Base-by-base conservation (phyloP, 2,888 invertebrate genomes). In the Dynastes grantii region DNA sequence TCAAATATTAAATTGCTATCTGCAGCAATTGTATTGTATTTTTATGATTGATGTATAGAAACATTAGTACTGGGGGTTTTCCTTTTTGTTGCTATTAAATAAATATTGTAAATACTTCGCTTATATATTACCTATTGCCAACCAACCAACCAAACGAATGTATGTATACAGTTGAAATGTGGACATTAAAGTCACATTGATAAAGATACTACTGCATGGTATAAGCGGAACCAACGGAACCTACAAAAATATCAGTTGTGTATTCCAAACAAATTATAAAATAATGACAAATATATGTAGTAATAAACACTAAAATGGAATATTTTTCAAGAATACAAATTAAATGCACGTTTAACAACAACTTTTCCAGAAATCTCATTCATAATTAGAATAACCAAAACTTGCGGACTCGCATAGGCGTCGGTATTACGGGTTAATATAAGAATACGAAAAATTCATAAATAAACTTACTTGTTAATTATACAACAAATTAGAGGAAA, bases 141-240 rank as follows among this genome's bases (percentile, higher is more conserved):
- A 91, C 98, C 98, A 98, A 16, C 95, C 91, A 76, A 92, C 90
- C 89, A 98, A 97, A 85, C 97, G 91, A 79, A 97, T 92, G 97
- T 98, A 98, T 1, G 98, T 98, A 85, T 93, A 92, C 67, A 91
- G 84, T 87, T 96, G 95, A 80, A 98, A 90, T 89, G 97, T 95
- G 84, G 96, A 92, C 97, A 98, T 98, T 76, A 98, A 90, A 88
- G 97, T 97, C 71, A 97, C 90, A 89, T 98, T 98, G 85, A 96
- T 94, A 81, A 96, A 92, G 61, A 97, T 93, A 88, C 97, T 97
- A 4, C 96, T 86, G 84, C 94, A 94, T 2, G 98, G 97, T 81
- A 97, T 90, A 63, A 95, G 87, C 0, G 98, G 98, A 11, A 98
- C 95, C 73, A 95, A 89, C 0, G 97, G 97, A 32, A 97, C 95